Percentiles rank a stretch among this genome's conserved stretches.
Evolutionary conservation across 2,888 invertebrate genomes (phyloP).

Genomic region (Latheticus oryzae): DNA sequence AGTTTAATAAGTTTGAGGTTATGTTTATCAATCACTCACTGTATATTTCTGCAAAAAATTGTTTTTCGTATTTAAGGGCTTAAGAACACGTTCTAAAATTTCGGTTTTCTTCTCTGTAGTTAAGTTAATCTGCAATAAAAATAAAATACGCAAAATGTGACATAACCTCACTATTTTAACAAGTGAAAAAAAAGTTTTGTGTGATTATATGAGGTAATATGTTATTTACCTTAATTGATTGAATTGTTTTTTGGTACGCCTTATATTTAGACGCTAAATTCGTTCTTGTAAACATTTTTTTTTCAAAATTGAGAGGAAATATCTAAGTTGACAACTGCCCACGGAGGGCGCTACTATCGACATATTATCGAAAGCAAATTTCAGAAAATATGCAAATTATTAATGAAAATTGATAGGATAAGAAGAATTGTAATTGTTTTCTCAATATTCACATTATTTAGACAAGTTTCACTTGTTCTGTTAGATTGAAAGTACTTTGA

Average conservation of each 20-base stretch:
- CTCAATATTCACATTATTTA: too few relatives aligned
- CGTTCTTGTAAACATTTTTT: constrained; percentile 35
- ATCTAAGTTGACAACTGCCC: too few relatives aligned
- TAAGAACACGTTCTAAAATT: constrained; percentile 1
- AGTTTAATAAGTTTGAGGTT: too few relatives aligned
- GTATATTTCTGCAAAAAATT: constrained; percentile 1
- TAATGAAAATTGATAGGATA: too few relatives aligned
- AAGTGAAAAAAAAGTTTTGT: not conserved
- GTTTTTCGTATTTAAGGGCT: constrained; percentile 3
- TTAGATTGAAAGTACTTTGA: too few relatives aligned
- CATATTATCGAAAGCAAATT: too few relatives aligned
- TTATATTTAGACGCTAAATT: constrained; percentile 44
- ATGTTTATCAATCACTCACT: constrained; percentile 9
- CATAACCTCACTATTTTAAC: constrained; percentile 38
- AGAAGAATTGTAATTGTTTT: too few relatives aligned
- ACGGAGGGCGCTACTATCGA: too few relatives aligned
- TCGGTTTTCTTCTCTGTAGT: constrained; percentile 23
- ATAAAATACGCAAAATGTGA: constrained; percentile 18
- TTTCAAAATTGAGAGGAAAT: too few relatives aligned
- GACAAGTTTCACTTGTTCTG: too few relatives aligned
- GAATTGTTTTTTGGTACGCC: constrained; percentile 39
- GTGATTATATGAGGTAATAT: not conserved
- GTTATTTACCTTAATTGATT: constrained; percentile 42
- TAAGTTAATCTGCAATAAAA: constrained; percentile 26
- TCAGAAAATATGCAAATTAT: too few relatives aligned